Evolutionary conservation across 1,140 invertebrate species (phyloP).

Genomic region (Magallana gigas): DNA sequence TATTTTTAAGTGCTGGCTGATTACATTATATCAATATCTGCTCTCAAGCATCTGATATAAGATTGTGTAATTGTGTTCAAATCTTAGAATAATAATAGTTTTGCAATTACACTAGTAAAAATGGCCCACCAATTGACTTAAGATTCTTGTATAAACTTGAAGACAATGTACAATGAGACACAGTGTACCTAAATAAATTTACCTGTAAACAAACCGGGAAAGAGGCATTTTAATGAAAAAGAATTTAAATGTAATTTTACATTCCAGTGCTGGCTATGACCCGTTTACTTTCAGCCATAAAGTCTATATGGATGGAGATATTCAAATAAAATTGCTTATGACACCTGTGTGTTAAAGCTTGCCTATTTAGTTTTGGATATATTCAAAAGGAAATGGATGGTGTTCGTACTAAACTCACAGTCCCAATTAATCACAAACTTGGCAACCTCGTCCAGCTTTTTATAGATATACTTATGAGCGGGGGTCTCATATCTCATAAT

Average conservation of each 20-base stretch:
- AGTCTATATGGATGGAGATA: not conserved
- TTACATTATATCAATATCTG: no score
- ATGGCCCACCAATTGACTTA: no score
- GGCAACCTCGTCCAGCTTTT: not conserved
- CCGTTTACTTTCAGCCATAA: not conserved
- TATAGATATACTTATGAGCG: conserved; percentile 20
- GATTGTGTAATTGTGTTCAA: no score
- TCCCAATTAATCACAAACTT: conserved; percentile 28
- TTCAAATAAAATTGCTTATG: not conserved
- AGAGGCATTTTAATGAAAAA: conserved; percentile 7
- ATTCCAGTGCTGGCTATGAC: not conserved
- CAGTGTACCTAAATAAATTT: not conserved
- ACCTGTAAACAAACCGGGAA: conserved; percentile 4
- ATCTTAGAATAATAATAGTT: no score
- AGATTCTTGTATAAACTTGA: conserved; percentile 30
- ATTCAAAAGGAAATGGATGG: conserved; percentile 7
- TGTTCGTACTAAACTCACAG: not conserved
- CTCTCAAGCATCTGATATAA: no score
- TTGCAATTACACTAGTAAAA: no score
- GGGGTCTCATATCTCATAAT: not conserved
- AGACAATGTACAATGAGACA: not conserved
- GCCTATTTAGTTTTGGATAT: not conserved
- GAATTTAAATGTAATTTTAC: conserved; percentile 19
- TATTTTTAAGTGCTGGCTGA: no score
- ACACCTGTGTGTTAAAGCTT: conserved; percentile 10